Evolutionary conservation across 2,888 invertebrate genomes (phyloP).

Genomic region (Bombyx huttoni): DNA sequence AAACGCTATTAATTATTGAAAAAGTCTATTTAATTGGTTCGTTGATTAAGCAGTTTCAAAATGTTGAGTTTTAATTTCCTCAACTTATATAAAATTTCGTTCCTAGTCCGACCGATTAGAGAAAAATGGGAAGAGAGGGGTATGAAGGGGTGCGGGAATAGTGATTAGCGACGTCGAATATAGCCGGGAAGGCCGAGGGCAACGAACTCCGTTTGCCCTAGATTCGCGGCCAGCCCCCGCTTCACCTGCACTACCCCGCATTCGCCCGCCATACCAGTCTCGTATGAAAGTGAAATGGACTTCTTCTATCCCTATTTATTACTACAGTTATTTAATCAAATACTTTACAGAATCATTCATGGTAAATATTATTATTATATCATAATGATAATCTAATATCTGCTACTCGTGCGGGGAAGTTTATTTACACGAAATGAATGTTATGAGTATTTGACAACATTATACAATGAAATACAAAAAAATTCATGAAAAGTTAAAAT

Average conservation of each 20-base stretch:
- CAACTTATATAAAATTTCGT: neutral
- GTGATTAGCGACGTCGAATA: conserved; percentile 67
- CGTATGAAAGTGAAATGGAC: conserved; percentile 64
- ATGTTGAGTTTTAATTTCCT: neutral
- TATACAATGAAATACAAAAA: neutral
- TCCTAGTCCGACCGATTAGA: conserved; percentile 21
- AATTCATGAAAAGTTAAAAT: no score
- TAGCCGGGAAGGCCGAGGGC: conserved; percentile 72
- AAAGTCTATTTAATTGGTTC: no score
- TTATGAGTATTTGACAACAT: neutral
- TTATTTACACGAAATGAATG: neutral
- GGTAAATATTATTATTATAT: neutral
- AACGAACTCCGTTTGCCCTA: conserved; percentile 71
- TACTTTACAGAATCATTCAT: neutral
- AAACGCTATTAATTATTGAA: no score
- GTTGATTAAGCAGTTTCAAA: no score
- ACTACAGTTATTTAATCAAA: conserved; percentile 9
- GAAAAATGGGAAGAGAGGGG: conserved; percentile 18
- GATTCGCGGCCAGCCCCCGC: conserved; percentile 36
- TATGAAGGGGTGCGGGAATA: conserved; percentile 19
- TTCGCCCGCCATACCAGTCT: conserved; percentile 17
- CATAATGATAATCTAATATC: conserved; percentile 1
- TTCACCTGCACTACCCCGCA: conserved; percentile 15
- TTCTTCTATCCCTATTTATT: conserved; percentile 23
- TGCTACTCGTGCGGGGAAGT: neutral